Conservation (phyloP, 2,888 invertebrate species). For the Leucophenga montana region DNA sequence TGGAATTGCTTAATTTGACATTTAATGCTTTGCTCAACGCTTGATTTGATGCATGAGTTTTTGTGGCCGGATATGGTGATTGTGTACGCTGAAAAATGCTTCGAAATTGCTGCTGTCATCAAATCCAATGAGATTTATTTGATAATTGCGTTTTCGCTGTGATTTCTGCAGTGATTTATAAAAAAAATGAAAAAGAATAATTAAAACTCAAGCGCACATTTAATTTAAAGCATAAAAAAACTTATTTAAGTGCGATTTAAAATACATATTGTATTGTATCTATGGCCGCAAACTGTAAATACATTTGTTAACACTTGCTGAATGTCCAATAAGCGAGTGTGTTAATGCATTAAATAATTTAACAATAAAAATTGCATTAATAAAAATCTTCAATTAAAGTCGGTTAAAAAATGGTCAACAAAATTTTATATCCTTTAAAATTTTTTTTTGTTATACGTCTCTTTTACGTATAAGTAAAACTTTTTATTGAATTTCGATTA, state of each 20-base stretch:
- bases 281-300: conserved; percentile 1
- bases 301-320: conserved; percentile 8
- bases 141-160: neutral
- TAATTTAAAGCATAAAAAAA: neutral
- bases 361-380: neutral
- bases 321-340: too few species aligned
- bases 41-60: neutral
- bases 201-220: conserved; percentile 4
- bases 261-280: too few species aligned
- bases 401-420: too few species aligned
- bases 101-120: conserved; percentile 18
- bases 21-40: too few species aligned
- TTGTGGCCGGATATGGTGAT: neutral
- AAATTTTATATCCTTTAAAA: too few species aligned
- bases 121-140: neutral
- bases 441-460: neutral
- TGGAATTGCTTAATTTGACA: too few species aligned
- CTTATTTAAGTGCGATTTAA: too few species aligned
- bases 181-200: neutral
- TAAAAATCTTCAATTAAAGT: too few species aligned
- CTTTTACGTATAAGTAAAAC: too few species aligned
- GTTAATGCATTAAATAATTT: conserved; percentile 1
- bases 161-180: neutral
- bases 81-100: conserved; percentile 28
- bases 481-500: too few species aligned